Base-by-base conservation (phyloP, 1,140 invertebrate genomes). In the Lasaia peninsularis region DNA sequence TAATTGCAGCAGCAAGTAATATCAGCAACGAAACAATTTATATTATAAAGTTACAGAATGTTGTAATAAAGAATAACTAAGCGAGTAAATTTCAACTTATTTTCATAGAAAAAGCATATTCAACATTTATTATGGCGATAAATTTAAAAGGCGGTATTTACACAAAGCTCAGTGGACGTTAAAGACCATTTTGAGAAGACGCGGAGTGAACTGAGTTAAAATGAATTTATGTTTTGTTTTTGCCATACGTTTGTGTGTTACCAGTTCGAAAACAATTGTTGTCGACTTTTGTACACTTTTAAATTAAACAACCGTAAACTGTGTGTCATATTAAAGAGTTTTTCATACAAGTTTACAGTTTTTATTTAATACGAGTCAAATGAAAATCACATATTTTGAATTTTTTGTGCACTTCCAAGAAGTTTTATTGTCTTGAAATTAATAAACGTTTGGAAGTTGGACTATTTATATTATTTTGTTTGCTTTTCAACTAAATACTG, bases 131-230 rank as follows among this genome's bases (percentile, higher is more conserved):
- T 85, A 78, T 73, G 64, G 73, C 78, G 66, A 83, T 87, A 85
- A 87, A 87, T 87, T 87, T 73, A 69, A 71, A 72, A 72, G 82
- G 83, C 84, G 85, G 83, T 86, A 86, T 85, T 85, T 82, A 80
- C 77, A 78, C 76, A 87, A 87, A 87, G 84, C 81, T 66, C 63
- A 67, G 71, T 58, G 62, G 80, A 84, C 81, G 78, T 80, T 83
- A 83, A 78, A 78, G 75, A 75, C 75, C 78, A 71, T 83, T 86
- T 82, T 73, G 70, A 69, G 79, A 76, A 78, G 77, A 74, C 70
- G 76, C 58, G 60, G 63, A 66, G 73, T 60, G 69, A 69, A 71
- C 73, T 74, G 64, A 71, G 73, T 73, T 75, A 71, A 77, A 78
- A 80, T 83, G 73, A 84, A 86, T 86, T 86, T 86, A 80, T 80